Percentiles rank a stretch among this genome's conserved stretches.
These are phyloP conservation scores for Bergia puertoricense DNA, from an alignment of 92 coral and sea anemone species.

Conservation along the genomic window DNA sequence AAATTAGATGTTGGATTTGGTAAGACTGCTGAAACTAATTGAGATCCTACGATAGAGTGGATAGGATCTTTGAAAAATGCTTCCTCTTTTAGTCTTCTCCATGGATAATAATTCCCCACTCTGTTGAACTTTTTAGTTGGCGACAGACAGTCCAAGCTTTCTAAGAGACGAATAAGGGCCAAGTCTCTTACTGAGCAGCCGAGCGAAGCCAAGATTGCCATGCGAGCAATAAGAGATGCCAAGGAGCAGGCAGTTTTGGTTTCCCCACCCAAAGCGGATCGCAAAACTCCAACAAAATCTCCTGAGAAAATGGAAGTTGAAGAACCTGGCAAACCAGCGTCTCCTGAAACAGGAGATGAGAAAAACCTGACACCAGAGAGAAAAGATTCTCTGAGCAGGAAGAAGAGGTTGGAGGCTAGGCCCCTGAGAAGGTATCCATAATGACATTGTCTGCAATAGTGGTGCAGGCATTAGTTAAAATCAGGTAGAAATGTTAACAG, in stretches of 20 bases:
- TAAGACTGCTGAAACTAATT: too few relatives aligned
- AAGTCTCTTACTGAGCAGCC: conserved; percentile 37
- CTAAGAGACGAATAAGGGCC: conserved; percentile 27
- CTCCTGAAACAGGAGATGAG: conserved; percentile 25
- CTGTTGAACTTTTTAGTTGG: neutral
- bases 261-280: conserved; percentile 18
- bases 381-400: conserved; percentile 27
- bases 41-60: too few relatives aligned
- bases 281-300: conserved; percentile 31
- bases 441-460: neutral
- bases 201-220: conserved; percentile 41
- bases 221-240: conserved; percentile 35
- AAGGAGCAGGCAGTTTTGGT: neutral
- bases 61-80: neutral
- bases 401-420: conserved; percentile 36
- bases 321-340: conserved; percentile 42
- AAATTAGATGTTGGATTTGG: too few relatives aligned
- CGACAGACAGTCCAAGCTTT: conserved; percentile 25
- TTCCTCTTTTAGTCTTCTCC: neutral
- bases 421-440: conserved; percentile 43
- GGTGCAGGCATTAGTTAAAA: neutral
- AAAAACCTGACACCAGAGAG: conserved; percentile 20
- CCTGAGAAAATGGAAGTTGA: conserved; percentile 26
- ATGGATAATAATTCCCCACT: neutral
- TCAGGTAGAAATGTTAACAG: neutral